Evolutionary conservation across 2,797 vertebrate genomes (phyloP).

Genomic region (Amniataba percoides): DNA sequence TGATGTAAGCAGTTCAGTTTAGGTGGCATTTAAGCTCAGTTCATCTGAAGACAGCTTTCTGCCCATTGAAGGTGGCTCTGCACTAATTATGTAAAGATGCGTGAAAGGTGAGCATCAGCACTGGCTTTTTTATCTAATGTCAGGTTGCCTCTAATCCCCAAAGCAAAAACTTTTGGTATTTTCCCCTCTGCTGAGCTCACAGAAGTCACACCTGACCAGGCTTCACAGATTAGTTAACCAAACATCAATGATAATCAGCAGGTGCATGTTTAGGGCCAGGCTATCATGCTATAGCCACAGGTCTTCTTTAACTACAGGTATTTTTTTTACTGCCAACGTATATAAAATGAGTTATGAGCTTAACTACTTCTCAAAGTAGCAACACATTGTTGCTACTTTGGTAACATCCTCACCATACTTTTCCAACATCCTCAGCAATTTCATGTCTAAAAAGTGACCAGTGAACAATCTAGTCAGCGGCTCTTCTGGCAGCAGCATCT

Average conservation of each 20-base stretch:
- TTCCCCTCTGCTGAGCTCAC: not conserved
- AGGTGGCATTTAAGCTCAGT: conserved; percentile 45
- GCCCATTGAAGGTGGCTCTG: conserved; percentile 38
- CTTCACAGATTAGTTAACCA: conserved; percentile 4
- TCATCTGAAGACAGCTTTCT: conserved; percentile 43
- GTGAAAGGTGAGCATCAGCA: conserved; percentile 34
- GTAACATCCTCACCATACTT: too few relatives aligned
- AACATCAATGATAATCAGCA: not conserved
- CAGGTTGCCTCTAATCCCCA: conserved; percentile 2
- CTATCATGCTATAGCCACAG: too few relatives aligned
- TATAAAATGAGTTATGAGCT: too few relatives aligned
- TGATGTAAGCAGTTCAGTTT: conserved; percentile 48
- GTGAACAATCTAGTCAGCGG: too few relatives aligned
- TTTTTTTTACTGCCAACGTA: too few relatives aligned
- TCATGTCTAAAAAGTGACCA: too few relatives aligned
- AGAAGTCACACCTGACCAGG: not conserved
- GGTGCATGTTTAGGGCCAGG: too few relatives aligned
- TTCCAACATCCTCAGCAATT: too few relatives aligned
- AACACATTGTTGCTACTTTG: too few relatives aligned
- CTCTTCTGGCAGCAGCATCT: too few relatives aligned
- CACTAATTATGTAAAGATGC: conserved; percentile 59
- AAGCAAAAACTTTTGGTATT: conserved; percentile 3
- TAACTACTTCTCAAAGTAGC: too few relatives aligned
- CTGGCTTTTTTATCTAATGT: conserved; percentile 12
- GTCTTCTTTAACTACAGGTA: too few relatives aligned